These are phyloP conservation scores for Tupaia chinensis DNA, from an alignment of 2,113 vertebrate genomes.

Conservation along the genomic window DNA sequence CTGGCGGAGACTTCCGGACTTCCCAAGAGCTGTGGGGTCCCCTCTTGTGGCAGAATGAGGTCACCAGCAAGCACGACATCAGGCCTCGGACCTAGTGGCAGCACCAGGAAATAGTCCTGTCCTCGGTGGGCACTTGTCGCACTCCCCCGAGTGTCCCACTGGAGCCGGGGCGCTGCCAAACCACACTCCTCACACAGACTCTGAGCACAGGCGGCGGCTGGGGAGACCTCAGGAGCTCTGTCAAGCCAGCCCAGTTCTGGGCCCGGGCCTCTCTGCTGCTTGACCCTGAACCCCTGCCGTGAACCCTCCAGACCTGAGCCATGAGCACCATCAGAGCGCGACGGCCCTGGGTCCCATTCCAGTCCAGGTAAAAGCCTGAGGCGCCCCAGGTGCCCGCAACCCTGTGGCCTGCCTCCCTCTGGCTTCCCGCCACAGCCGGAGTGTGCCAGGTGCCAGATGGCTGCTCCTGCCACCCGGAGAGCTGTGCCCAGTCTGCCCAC, in stretches of 20 bases:
- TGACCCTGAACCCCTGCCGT: background rate
- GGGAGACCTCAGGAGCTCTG: too few relatives aligned
- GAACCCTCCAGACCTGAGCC: fast-evolving
- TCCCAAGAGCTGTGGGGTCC: constrained; percentile 72
- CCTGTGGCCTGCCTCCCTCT: background rate
- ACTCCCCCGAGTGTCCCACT: too few relatives aligned
- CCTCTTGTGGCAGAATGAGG: constrained; percentile 81
- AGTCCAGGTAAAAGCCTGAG: fast-evolving
- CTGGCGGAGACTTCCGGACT: constrained; percentile 77
- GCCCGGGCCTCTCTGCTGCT: background rate
- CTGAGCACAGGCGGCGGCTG: too few relatives aligned
- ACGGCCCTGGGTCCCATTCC: background rate
- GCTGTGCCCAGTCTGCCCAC: too few relatives aligned
- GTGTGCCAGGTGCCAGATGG: background rate
- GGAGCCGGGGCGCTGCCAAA: too few relatives aligned
- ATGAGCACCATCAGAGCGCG: fast-evolving
- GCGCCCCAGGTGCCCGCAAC: background rate
- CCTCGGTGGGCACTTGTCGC: too few relatives aligned
- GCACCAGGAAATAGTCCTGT: constrained; percentile 42
- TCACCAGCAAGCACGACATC: constrained; percentile 83
- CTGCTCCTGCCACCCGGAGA: background rate
- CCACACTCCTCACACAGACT: too few relatives aligned
- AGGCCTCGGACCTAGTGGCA: constrained; percentile 65
- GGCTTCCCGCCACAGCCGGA: fast-evolving
- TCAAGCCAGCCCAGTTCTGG: background rate